These are phyloP conservation scores for Loripinus fragilis DNA, from an alignment of 2,888 invertebrate species.

Conservation along the genomic window DNA sequence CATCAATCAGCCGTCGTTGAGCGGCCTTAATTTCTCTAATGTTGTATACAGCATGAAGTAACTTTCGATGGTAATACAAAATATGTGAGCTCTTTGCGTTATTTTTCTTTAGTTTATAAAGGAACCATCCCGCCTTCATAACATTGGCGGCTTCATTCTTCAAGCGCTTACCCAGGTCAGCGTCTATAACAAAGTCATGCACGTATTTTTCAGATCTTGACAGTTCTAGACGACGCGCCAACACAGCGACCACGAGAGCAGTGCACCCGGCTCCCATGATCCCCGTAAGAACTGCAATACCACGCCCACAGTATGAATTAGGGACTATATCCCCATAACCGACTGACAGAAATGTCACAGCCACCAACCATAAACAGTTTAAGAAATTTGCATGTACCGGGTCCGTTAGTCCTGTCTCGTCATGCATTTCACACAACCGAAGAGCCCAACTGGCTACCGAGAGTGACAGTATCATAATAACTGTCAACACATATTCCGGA, in stretches of 20 bases:
- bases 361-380: slow-evolving; percentile 83
- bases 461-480: slow-evolving; percentile 78
- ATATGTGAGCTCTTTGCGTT: slow-evolving; percentile 55
- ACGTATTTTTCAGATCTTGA: slow-evolving; percentile 82
- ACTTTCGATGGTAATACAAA: slow-evolving; percentile 75
- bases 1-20: slow-evolving; percentile 77
- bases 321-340: slow-evolving; percentile 83
- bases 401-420: slow-evolving; percentile 55
- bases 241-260: slow-evolving; percentile 82
- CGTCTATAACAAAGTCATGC: slow-evolving; percentile 83
- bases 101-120: slow-evolving; percentile 75
- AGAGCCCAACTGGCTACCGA: slow-evolving; percentile 81
- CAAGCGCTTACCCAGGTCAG: slow-evolving; percentile 79
- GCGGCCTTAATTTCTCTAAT: slow-evolving; percentile 82
- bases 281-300: slow-evolving; percentile 81
- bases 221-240: slow-evolving; percentile 81
- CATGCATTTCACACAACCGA: slow-evolving; percentile 81
- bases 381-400: slow-evolving; percentile 77
- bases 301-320: slow-evolving; percentile 82
- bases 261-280: slow-evolving; percentile 83
- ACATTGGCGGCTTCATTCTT: slow-evolving; percentile 81
- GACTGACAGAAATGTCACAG: slow-evolving; percentile 82
- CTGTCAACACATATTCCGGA: slow-evolving; percentile 80
- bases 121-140: slow-evolving; percentile 80
- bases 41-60: slow-evolving; percentile 80